phyloP scores from a whole-genome alignment of 1,140 invertebrate genomes.

The Antheraea pernyi region DNA sequence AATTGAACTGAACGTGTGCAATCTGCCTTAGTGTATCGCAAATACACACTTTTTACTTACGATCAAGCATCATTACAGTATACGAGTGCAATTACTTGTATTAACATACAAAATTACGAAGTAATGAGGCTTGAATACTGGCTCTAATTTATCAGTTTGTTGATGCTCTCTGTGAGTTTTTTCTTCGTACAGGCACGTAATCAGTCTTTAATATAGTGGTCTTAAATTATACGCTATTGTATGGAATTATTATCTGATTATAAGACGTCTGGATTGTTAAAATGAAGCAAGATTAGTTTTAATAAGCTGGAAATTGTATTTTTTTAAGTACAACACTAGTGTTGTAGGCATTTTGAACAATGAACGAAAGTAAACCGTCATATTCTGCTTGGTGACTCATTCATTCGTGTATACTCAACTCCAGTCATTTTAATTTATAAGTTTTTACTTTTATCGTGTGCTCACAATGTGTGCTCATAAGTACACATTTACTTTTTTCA shows the following conservation, averaged over 20 bases:
- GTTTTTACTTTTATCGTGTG: no score
- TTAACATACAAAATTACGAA: slow-evolving; percentile 33
- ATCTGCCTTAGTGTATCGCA: background rate
- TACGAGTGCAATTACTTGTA: slow-evolving; percentile 11
- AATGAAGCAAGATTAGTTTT: no score
- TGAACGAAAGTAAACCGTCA: no score
- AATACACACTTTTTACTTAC: slow-evolving; percentile 6
- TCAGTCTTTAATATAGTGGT: background rate
- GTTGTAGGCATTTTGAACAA: no score
- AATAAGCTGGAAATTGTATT: background rate
- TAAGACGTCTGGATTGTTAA: no score
- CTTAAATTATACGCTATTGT: background rate
- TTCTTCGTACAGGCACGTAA: background rate
- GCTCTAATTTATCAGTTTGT: slow-evolving; percentile 2
- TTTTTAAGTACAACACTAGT: background rate
- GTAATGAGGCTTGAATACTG: slow-evolving; percentile 26
- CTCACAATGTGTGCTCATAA: no score
- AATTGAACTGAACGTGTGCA: background rate
- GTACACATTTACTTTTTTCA: no score
- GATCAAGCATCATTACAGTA: background rate
- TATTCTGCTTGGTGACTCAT: no score
- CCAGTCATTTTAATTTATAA: no score
- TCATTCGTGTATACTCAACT: no score
- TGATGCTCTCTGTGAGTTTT: background rate
- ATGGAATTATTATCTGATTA: no score